Evolutionary conservation across 2,113 vertebrate species (phyloP).

Genomic region (Kryptolebias marmoratus): DNA sequence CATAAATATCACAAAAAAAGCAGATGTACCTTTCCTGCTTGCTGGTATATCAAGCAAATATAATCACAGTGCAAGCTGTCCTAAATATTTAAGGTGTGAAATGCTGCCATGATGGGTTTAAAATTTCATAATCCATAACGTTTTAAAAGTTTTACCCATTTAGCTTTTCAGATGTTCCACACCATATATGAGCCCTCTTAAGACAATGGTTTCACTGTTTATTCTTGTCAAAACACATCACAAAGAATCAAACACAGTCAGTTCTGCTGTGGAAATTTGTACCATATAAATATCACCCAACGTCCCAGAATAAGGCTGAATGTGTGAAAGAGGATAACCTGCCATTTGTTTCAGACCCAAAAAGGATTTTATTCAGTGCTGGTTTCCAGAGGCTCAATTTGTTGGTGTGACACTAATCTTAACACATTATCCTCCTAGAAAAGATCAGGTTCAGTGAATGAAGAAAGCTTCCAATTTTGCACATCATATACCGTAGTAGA

Average conservation of each 20-base stretch:
- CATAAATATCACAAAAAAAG: background rate
- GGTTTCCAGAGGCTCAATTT: background rate
- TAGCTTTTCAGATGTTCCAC: background rate
- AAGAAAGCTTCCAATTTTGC: background rate
- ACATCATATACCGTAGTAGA: background rate
- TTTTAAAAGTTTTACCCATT: background rate
- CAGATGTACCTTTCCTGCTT: background rate
- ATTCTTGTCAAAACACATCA: background rate
- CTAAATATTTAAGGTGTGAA: background rate
- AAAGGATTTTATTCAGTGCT: background rate
- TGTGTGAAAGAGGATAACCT: conserved; percentile 25
- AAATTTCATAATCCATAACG: background rate
- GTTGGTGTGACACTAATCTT: background rate
- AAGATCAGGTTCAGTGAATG: background rate
- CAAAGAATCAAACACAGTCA: background rate
- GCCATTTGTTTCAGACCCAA: conserved; percentile 5
- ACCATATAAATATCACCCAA: background rate
- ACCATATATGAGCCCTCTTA: background rate
- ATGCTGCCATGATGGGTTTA: background rate
- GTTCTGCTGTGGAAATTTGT: conserved; percentile 2
- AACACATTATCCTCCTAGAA: conserved; percentile 7
- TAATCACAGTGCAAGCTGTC: background rate
- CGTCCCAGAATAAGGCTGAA: background rate
- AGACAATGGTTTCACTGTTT: background rate
- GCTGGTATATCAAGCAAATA: background rate